A percentile compares a stretch with the other conserved stretches of the same genome.
phyloP scores from a whole-genome alignment of 1,140 invertebrate species.

The Zaprionus africanus region DNA sequence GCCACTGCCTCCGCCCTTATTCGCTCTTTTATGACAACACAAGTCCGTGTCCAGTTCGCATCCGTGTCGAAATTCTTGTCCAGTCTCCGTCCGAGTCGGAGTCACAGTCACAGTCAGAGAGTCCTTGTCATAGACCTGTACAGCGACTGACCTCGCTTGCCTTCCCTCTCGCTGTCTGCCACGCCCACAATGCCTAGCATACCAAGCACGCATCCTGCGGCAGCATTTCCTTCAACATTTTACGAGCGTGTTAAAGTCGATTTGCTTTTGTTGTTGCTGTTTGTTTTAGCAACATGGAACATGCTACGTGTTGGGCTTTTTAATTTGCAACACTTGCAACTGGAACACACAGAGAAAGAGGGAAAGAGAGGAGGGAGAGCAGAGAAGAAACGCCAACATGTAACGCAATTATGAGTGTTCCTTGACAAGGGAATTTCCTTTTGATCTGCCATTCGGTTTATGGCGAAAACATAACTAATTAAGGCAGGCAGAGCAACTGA shows the following conservation, averaged over 20 bases:
- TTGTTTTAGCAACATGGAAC: constrained; percentile 61
- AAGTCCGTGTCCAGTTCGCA: not conserved
- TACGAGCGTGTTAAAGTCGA: constrained; percentile 59
- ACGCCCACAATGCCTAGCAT: constrained; percentile 42
- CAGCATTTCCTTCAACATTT: constrained; percentile 55
- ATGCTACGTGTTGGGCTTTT: constrained; percentile 73
- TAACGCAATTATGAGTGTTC: constrained; percentile 44
- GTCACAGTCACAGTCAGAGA: not conserved
- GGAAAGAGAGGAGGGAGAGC: not conserved
- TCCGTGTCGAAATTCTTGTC: not conserved
- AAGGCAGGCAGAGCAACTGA: not conserved
- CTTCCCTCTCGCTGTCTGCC: not conserved
- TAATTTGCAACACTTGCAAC: constrained; percentile 60
- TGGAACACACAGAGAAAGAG: constrained; percentile 19
- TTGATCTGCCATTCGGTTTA: constrained; percentile 34
- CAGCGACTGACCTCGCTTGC: not conserved
- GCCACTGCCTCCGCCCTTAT: not conserved
- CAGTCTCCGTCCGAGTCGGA: not conserved
- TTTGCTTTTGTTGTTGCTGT: constrained; percentile 27
- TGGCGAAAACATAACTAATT: constrained; percentile 53
- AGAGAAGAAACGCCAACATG: constrained; percentile 1
- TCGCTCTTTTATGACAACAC: constrained; percentile 62
- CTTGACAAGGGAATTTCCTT: constrained; percentile 24
- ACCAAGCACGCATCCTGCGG: constrained; percentile 44
- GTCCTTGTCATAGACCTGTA: constrained; percentile 14